Evolutionary conservation across 2,888 invertebrate genomes (phyloP).

Genomic region (Electrophaes corylata): DNA sequence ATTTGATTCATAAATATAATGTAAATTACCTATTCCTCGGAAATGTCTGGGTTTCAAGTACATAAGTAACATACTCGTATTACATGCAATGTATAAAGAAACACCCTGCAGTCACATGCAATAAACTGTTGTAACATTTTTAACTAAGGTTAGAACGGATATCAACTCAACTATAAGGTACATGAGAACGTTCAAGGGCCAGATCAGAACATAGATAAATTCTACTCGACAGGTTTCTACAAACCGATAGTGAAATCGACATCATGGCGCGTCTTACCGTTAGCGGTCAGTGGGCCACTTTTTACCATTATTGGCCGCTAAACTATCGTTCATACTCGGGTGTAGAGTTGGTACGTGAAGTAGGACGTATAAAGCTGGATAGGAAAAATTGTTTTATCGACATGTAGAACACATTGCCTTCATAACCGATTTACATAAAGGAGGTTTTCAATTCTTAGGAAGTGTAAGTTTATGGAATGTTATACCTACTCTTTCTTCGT

Average conservation of each 20-base stretch:
- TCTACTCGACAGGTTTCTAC: constrained; percentile 25
- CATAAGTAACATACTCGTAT: too few species aligned
- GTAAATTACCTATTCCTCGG: too few species aligned
- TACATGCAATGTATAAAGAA: too few species aligned
- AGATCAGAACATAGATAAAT: constrained; percentile 17
- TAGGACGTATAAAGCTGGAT: constrained; percentile 21
- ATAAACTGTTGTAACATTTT: too few species aligned
- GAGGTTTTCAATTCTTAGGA: neutral
- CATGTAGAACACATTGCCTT: neutral
- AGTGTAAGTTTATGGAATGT: neutral
- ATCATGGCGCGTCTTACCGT: constrained; percentile 62
- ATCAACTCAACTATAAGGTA: neutral
- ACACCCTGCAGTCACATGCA: too few species aligned
- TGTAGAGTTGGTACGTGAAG: constrained; percentile 39
- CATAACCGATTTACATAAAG: neutral
- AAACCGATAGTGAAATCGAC: constrained; percentile 60
- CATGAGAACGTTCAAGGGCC: constrained; percentile 21
- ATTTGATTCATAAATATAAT: too few species aligned
- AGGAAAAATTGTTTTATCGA: neutral
- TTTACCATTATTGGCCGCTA: constrained; percentile 70
- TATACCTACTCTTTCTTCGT: too few species aligned
- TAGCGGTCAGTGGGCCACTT: constrained; percentile 78
- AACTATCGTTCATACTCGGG: constrained; percentile 59
- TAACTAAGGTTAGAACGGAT: too few species aligned
- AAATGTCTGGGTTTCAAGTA: too few species aligned